phyloP scores from a whole-genome alignment of 2,888 invertebrate species.

The Trichopoda pennipes region DNA sequence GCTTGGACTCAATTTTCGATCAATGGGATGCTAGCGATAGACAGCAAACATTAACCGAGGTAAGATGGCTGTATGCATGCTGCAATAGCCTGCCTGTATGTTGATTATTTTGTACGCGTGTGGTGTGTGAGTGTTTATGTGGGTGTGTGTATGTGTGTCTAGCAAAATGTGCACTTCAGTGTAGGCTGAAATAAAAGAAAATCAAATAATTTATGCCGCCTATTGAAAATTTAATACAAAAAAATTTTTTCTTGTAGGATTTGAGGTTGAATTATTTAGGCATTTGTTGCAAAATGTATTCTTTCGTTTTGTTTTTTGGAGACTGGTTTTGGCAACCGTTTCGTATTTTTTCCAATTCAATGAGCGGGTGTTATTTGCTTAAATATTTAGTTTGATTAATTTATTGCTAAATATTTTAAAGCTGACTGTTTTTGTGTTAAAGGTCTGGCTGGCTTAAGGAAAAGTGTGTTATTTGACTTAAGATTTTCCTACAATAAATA shows the following conservation, averaged over 20 bases:
- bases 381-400: slow-evolving; percentile 44
- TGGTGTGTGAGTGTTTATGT: background rate
- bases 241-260: slow-evolving; percentile 57
- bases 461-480: too few relatives aligned
- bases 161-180: slow-evolving; percentile 51
- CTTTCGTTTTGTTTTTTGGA: background rate
- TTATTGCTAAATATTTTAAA: slow-evolving; percentile 25
- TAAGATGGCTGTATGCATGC: slow-evolving; percentile 70
- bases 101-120: background rate
- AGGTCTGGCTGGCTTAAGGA: background rate
- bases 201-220: slow-evolving; percentile 67
- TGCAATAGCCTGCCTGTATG: background rate
- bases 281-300: slow-evolving; percentile 46
- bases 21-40: slow-evolving; percentile 80
- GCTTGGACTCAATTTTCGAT: slow-evolving; percentile 82
- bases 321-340: slow-evolving; percentile 1
- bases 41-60: slow-evolving; percentile 81
- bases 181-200: slow-evolving; percentile 58
- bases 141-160: slow-evolving; percentile 17
- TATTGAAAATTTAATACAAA: slow-evolving; percentile 50
- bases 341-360: slow-evolving; percentile 18
- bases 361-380: slow-evolving; percentile 40
- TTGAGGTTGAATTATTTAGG: slow-evolving; percentile 47
- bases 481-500: too few relatives aligned
- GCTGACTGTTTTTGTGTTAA: slow-evolving; percentile 4